Conservation (phyloP, 2,797 vertebrate genomes). For the Paguma larvata region DNA sequence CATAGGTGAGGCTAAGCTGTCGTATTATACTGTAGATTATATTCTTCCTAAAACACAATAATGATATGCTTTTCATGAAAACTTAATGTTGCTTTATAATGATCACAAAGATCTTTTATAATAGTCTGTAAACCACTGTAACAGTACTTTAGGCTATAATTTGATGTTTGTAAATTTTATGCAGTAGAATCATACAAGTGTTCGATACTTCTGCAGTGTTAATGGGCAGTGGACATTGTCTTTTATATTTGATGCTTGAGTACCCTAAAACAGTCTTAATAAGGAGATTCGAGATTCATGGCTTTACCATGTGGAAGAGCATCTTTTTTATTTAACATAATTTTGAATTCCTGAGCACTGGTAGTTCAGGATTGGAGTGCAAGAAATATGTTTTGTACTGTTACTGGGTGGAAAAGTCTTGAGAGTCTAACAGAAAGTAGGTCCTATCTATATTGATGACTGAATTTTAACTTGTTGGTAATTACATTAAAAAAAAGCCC, state of each 20-base stretch:
- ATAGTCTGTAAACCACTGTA: background rate
- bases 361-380: slow-evolving; percentile 41
- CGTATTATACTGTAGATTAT: slow-evolving; percentile 22
- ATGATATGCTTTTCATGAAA: background rate
- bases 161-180: slow-evolving; percentile 51
- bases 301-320: background rate
- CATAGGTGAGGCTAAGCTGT: slow-evolving; percentile 58
- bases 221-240: background rate
- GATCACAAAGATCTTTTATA: slow-evolving; percentile 58
- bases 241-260: slow-evolving; percentile 7
- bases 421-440: slow-evolving; percentile 26
- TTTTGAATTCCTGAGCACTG: slow-evolving; percentile 58
- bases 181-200: slow-evolving; percentile 79
- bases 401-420: slow-evolving; percentile 42
- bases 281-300: background rate
- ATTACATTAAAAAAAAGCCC: background rate
- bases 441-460: background rate
- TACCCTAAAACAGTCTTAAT: background rate
- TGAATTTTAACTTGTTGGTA: slow-evolving; percentile 42
- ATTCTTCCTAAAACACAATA: slow-evolving; percentile 30
- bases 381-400: slow-evolving; percentile 28
- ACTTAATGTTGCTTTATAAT: background rate
- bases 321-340: slow-evolving; percentile 56
- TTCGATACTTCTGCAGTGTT: slow-evolving; percentile 62
- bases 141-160: background rate